Conservation (phyloP, 2,113 vertebrate genomes). For the Tetrax tetrax region DNA sequence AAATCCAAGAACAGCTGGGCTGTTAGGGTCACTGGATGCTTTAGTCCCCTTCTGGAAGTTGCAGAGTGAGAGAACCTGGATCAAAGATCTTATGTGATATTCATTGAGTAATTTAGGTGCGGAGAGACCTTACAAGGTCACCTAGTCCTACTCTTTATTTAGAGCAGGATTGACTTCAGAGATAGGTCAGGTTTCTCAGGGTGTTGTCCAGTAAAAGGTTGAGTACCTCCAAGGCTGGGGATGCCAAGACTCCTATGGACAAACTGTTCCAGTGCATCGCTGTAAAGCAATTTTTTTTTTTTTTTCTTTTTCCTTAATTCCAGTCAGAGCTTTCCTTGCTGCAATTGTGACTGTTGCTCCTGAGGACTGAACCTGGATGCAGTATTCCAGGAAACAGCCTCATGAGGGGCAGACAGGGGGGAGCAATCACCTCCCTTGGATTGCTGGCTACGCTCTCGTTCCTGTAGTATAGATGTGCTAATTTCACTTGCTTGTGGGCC, state of each 20-base stretch:
- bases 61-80: background rate
- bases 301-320: background rate
- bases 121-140: background rate
- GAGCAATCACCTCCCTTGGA: background rate
- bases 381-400: background rate
- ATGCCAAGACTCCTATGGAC: background rate
- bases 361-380: background rate
- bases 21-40: background rate
- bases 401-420: background rate
- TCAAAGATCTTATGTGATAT: background rate
- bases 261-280: background rate
- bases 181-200: background rate
- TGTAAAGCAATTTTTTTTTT: background rate
- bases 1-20: background rate
- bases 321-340: background rate
- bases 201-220: background rate
- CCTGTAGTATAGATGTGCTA: background rate
- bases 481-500: constrained; percentile 22
- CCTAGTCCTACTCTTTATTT: background rate
- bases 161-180: background rate
- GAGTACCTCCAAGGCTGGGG: background rate
- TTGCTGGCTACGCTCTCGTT: background rate
- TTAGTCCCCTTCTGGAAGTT: background rate
- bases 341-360: background rate
- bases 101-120: background rate